Evolutionary conservation across 2,797 vertebrate species (phyloP).

Genomic region (Danio albolineatus): DNA sequence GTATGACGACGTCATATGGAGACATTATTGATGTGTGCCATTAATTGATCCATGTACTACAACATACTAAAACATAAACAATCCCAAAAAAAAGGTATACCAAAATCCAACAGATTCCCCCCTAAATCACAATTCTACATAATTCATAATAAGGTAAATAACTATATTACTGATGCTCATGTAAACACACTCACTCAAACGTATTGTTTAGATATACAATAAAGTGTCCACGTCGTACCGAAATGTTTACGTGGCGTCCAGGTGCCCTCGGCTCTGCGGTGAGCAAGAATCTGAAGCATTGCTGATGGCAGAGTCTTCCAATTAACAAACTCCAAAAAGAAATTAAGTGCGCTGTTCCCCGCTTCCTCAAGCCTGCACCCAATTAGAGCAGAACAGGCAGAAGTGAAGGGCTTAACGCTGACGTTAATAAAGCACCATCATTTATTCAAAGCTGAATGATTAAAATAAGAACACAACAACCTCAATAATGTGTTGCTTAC

Average conservation of each 20-base stretch:
- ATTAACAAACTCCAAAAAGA: constrained; percentile 78
- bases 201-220: too few relatives aligned
- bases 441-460: constrained; percentile 40
- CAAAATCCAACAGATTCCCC: too few relatives aligned
- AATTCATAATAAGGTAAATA: too few relatives aligned
- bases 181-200: too few relatives aligned
- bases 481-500: constrained; percentile 59
- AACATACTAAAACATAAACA: too few relatives aligned
- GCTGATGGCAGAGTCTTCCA: constrained; percentile 69
- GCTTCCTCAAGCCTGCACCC: constrained; percentile 68
- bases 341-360: constrained; percentile 70
- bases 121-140: background rate
- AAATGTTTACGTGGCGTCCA: constrained; percentile 70
- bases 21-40: too few relatives aligned
- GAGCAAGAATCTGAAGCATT: constrained; percentile 69
- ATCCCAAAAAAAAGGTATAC: too few relatives aligned
- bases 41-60: too few relatives aligned
- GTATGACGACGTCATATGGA: too few relatives aligned
- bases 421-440: constrained; percentile 22
- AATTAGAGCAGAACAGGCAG: constrained; percentile 52
- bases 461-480: constrained; percentile 12
- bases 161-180: too few relatives aligned
- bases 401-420: constrained; percentile 44
- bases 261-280: constrained; percentile 61
- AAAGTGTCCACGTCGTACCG: constrained; percentile 71